Base-by-base conservation (phyloP, 2,888 invertebrate species). In the Gryllus longicercus region DNA sequence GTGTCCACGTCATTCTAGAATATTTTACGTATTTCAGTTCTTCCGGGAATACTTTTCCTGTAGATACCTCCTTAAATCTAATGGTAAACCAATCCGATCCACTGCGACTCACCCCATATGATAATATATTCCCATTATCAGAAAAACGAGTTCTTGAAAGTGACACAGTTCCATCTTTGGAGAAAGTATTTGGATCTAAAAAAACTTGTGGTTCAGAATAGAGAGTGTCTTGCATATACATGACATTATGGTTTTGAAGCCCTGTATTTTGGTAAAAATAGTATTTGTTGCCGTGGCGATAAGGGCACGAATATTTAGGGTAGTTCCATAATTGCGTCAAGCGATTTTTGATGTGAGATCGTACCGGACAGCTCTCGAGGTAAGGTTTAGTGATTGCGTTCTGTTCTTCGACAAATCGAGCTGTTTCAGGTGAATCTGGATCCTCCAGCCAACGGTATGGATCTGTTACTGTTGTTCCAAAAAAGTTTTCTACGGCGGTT, bases 211-310 rank as follows among this genome's bases (percentile, higher is more conserved):
- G 91, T 85, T 96, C 94, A 50, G 91, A 91, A 49, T 93, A 91
- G 82, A 97, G 86, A 2, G 91, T 89, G 84, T 95, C 93, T 90
- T 96, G 96, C 51, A 95, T 93, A 88, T 96, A 98, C 83, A 97
- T 88, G 16, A 98, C 97, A 88, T 96, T 98, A 87, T 99, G 99
- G 88, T 99, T 98, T 88, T 99, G 98, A 80, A 99, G 90, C 1
- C 99, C 99, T 16, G n/a, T 63, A 84, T 91, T 91, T 85, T 88
- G 87, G 78, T 85, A 87, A 84, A 88, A 90, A 85, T 89, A 91
- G 84, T 90, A 91, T 82, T 86, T 85, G 11, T 86, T 84, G 18
- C 90, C 90, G 81, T 87, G 86, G 81, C 87, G 88, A 76, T 85
- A 86, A 8, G 90, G 90, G 83, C 89, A 89, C 79, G 88, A 86